Evolutionary conservation across 2,888 invertebrate genomes (phyloP).

Genomic region (Synergus umbraculus): DNA sequence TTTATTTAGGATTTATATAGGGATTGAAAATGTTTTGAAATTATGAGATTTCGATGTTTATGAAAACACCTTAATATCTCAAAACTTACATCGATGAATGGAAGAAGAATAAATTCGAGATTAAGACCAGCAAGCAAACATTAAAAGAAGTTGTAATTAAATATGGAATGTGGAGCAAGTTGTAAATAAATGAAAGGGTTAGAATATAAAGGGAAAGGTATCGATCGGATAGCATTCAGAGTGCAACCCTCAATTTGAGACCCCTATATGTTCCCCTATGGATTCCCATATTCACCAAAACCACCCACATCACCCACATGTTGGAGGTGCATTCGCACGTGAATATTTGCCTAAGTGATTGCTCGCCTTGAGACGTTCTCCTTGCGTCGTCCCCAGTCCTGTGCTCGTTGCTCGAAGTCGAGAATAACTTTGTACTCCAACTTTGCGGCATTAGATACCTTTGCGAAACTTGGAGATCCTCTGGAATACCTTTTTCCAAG

Average conservation of each 20-base stretch:
- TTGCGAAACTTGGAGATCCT: conserved; percentile 54
- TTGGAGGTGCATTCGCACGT: conserved; percentile 69
- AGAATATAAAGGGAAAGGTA: conserved; percentile 35
- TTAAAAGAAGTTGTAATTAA: background rate
- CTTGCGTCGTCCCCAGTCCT: conserved; percentile 48
- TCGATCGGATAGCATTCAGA: conserved; percentile 47
- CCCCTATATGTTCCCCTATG: conserved; percentile 52
- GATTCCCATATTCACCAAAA: conserved; percentile 56
- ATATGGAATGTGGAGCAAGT: background rate
- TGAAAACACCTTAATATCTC: too few species aligned
- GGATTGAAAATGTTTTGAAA: too few species aligned
- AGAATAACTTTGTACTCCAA: conserved; percentile 59
- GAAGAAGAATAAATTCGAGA: too few species aligned
- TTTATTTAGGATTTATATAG: too few species aligned
- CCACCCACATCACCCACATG: conserved; percentile 66
- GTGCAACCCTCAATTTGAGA: conserved; percentile 49
- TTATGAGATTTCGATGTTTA: too few species aligned
- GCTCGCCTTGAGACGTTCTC: conserved; percentile 62
- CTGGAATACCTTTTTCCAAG: conserved; percentile 42
- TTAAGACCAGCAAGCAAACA: too few species aligned
- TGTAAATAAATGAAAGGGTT: background rate
- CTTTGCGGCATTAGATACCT: conserved; percentile 50
- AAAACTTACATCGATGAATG: too few species aligned
- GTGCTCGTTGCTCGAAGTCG: conserved; percentile 48
- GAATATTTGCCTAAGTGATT: conserved; percentile 77